Conservation (phyloP, 35 echinoderm and acorn worm species). For the Diadema setosum region DNA sequence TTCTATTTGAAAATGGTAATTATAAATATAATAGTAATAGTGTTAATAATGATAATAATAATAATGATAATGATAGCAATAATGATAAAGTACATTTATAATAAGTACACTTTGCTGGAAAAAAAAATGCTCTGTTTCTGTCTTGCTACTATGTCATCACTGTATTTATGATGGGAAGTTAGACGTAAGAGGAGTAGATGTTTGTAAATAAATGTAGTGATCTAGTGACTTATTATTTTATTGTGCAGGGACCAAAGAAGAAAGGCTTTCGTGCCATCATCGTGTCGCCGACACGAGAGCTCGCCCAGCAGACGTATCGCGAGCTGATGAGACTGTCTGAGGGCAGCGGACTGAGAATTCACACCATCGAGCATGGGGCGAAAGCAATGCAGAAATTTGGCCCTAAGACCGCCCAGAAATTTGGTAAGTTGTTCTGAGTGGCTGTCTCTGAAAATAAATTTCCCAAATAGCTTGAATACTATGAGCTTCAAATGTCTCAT, state of each 20-base stretch:
- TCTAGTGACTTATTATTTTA: too few relatives aligned
- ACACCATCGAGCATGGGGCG: constrained; percentile 74
- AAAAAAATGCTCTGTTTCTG: not conserved
- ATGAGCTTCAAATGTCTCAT: too few relatives aligned
- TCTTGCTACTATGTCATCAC: not conserved
- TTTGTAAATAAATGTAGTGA: too few relatives aligned
- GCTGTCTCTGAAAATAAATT: too few relatives aligned
- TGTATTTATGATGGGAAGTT: too few relatives aligned
- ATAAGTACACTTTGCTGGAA: not conserved
- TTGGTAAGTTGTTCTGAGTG: constrained; percentile 50
- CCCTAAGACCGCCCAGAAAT: constrained; percentile 53
- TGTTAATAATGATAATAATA: too few relatives aligned
- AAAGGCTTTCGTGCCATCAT: constrained; percentile 86
- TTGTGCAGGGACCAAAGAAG: constrained; percentile 55
- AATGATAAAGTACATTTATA: not conserved
- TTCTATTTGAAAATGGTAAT: too few relatives aligned
- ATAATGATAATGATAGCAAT: too few relatives aligned
- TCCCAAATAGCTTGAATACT: too few relatives aligned
- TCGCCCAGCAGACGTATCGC: constrained; percentile 83
- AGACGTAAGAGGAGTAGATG: too few relatives aligned
- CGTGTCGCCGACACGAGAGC: constrained; percentile 91
- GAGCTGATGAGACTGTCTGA: constrained; percentile 79
- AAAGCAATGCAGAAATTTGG: constrained; percentile 72
- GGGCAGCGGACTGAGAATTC: constrained; percentile 66
- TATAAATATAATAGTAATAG: too few relatives aligned